Base-by-base conservation (phyloP, 30 jellyfish, hydroid and myxozoan species). In the Phacellophora camtschatica region DNA sequence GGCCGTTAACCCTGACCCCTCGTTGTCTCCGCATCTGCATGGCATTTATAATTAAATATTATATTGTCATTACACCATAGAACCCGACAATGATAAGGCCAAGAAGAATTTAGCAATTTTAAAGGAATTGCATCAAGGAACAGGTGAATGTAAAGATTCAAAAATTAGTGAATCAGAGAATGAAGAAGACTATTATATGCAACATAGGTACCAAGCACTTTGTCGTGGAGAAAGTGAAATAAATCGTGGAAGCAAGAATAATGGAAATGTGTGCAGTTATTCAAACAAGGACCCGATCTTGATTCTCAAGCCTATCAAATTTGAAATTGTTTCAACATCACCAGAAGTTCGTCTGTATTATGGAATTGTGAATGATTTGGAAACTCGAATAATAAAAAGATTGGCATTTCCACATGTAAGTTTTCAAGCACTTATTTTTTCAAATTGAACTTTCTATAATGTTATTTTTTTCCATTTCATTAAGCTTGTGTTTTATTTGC, bases 321-420 rank as follows among this genome's bases (percentile, higher is more conserved):
- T 62, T 15, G 90, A 95, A 18, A 51, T 82, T 23, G 24, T 85
- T 16, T 89, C 92, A 12, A 82, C 54, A 28, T 53, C 54, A 8
- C 98, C 98, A 0, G 96, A 70, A 36, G 68, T 92, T 25, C 59
- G 43, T 46, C 49, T 80, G 5, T 85, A 66, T 65, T 94, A 92
- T 36, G 87, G 81, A 15, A 29, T 92, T 33, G 82, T 81, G 12
- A 32, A 77, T 34, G 77, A 85, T 9, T 32, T 55, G 27, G 95
- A 84, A 36, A 58, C 72, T 66, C 35, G 43, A 65, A 63, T 64
- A 18, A 59, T 92, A 34, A 73, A 70, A 65, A 57, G 88, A 18
- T 61, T 92, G 29, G 96, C 98, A 22, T 74, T 53, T 8, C 98
- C 98, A 16, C 69, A 71, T 55, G 96, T 92, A 56, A 85, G 93